Evolutionary conservation across 2,113 vertebrate genomes (phyloP).

Genomic region (Callorhinus ursinus): DNA sequence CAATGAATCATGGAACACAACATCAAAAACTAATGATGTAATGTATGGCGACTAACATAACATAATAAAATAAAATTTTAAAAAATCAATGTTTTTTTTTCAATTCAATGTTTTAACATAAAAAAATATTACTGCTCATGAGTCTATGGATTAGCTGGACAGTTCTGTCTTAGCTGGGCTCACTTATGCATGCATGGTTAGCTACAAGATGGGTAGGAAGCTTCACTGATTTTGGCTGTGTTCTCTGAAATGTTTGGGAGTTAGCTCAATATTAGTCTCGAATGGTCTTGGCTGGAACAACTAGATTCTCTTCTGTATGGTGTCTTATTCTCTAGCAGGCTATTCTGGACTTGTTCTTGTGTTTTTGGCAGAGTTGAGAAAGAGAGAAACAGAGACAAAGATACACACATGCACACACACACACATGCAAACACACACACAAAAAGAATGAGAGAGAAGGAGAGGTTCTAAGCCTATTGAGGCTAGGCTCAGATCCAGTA

Average conservation of each 20-base stretch:
- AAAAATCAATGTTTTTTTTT: too few species aligned
- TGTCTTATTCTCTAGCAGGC: background rate
- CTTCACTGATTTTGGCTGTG: background rate
- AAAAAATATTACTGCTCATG: background rate
- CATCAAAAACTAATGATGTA: too few species aligned
- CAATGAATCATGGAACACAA: too few species aligned
- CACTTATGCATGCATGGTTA: accelerated
- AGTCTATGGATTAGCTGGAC: background rate
- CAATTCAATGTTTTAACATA: background rate
- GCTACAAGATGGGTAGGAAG: background rate
- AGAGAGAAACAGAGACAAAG: too few species aligned
- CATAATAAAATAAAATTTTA: too few species aligned
- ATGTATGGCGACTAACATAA: too few species aligned
- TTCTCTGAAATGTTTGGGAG: background rate
- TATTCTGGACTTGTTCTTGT: background rate
- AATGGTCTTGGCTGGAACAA: background rate
- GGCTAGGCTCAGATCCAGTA: background rate
- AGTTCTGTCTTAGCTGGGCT: background rate
- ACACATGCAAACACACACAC: background rate
- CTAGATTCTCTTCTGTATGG: background rate
- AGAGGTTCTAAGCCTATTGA: background rate
- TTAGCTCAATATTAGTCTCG: background rate
- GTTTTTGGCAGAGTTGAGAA: background rate
- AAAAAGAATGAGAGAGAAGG: background rate
- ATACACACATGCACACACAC: background rate